Evolutionary conservation across 2,888 invertebrate species (phyloP).

Genomic region (Gastracanthus pulcherrimus): DNA sequence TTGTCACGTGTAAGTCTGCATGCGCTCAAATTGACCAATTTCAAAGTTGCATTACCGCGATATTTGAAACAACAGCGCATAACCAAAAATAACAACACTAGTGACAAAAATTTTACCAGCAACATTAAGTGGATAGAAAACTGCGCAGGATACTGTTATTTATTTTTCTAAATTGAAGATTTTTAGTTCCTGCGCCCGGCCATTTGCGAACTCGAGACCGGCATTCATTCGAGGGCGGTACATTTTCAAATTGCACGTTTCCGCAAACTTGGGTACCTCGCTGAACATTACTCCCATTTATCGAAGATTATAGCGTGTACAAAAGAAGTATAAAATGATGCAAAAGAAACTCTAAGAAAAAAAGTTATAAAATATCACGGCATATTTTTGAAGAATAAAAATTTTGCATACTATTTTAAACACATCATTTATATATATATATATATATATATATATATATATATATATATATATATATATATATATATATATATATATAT

Average conservation of each 20-base stretch:
- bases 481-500: neutral
- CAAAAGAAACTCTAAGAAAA: neutral
- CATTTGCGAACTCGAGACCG: neutral
- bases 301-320: neutral
- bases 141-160: neutral
- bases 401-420: too few species aligned
- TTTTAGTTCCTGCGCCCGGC: slow-evolving; percentile 3
- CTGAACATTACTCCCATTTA: neutral
- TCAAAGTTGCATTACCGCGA: too few species aligned
- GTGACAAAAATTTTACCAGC: neutral
- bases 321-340: neutral
- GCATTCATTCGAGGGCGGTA: neutral
- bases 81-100: neutral
- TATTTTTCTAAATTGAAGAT: slow-evolving; percentile 31
- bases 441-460: neutral
- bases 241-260: neutral
- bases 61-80: too few species aligned
- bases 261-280: neutral
- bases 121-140: neutral
- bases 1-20: too few species aligned
- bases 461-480: too few species aligned
- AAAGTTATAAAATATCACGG: neutral
- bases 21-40: too few species aligned
- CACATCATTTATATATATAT: neutral
- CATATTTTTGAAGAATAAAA: neutral